phyloP scores from a whole-genome alignment of 2,888 invertebrate genomes.

The Melanchra persicariae region DNA sequence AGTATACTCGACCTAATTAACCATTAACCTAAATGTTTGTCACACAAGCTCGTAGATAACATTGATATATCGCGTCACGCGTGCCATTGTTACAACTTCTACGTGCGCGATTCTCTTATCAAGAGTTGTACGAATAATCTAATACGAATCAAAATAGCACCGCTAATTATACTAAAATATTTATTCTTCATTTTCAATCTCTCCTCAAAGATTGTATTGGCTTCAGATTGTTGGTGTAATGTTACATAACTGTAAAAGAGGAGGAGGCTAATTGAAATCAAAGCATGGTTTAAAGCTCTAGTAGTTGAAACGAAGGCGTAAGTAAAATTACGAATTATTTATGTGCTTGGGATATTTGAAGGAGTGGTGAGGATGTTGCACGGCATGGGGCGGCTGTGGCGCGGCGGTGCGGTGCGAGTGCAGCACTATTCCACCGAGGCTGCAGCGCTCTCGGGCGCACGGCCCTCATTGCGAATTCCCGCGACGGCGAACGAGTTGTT shows the following conservation, averaged over 20 bases:
- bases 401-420: not conserved
- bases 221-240: slow-evolving; percentile 13
- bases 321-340: slow-evolving; percentile 77
- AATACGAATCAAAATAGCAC: slow-evolving; percentile 54
- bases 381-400: not conserved
- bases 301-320: slow-evolving; percentile 12
- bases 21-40: slow-evolving; percentile 83
- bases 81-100: slow-evolving; percentile 78
- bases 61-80: slow-evolving; percentile 72
- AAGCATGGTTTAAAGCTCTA: slow-evolving; percentile 21
- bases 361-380: slow-evolving; percentile 13
- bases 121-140: slow-evolving; percentile 56
- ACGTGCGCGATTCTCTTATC: slow-evolving; percentile 76
- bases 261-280: slow-evolving; percentile 24
- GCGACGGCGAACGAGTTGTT: slow-evolving; percentile 77
- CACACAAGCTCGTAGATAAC: slow-evolving; percentile 78
- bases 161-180: slow-evolving; percentile 29
- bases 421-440: slow-evolving; percentile 72
- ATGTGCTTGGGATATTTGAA: slow-evolving; percentile 33
- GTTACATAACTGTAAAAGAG: slow-evolving; percentile 23
- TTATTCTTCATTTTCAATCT: slow-evolving; percentile 21
- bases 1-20: slow-evolving; percentile 85
- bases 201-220: slow-evolving; percentile 14
- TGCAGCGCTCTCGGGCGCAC: slow-evolving; percentile 60
- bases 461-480: slow-evolving; percentile 83